Conservation (phyloP, 1,140 invertebrate species). For the Capitella teleta region DNA sequence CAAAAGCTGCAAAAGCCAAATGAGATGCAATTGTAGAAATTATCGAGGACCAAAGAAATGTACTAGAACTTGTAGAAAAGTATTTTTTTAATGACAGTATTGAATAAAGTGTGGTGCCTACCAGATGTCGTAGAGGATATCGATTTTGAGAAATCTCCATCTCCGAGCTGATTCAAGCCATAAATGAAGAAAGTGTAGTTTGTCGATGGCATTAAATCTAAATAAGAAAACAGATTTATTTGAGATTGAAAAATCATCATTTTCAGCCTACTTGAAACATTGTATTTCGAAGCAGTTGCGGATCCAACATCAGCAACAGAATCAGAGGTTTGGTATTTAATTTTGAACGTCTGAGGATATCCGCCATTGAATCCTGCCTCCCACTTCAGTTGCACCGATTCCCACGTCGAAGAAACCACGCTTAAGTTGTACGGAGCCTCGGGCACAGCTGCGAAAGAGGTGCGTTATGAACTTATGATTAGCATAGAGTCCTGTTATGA, state of each 20-base stretch:
- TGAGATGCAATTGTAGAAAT: too few species aligned
- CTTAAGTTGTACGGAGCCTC: constrained; percentile 18
- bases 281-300: neutral
- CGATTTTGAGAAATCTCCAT: neutral
- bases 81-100: too few species aligned
- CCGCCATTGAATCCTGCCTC: constrained; percentile 25
- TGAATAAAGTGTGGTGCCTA: too few species aligned
- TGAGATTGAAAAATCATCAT: neutral
- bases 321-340: constrained; percentile 14
- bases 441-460: constrained; percentile 19
- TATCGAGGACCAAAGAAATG: too few species aligned
- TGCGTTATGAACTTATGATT: too few species aligned
- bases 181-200: constrained; percentile 9
- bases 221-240: neutral
- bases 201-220: neutral
- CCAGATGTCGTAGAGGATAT: neutral
- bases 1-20: constrained; percentile 3
- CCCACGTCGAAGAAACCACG: constrained; percentile 17
- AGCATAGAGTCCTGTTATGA: too few species aligned
- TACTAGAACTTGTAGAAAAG: too few species aligned
- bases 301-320: too few species aligned
- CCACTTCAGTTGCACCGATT: constrained; percentile 24
- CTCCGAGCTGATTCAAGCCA: constrained; percentile 4
- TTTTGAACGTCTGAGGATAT: constrained; percentile 19
- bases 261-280: neutral